Evolutionary conservation across 2,113 vertebrate species (phyloP), one percentile per base, ranked within the genome.

Genomic region (Oophaga pumilio): DNA sequence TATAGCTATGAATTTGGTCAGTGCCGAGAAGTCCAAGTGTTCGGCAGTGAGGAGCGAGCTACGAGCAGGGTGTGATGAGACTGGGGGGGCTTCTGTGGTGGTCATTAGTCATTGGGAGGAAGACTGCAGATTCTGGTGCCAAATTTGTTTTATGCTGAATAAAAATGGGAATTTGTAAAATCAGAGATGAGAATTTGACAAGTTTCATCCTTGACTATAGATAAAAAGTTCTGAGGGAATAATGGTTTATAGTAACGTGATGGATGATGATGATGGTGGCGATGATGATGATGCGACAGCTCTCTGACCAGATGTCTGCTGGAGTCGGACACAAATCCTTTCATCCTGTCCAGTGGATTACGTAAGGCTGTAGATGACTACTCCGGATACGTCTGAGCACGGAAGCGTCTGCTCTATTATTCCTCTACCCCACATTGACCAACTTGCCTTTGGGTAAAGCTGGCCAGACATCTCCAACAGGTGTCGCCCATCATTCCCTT

Each of bases 1-100:
- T 82, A 64, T n/a, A 76, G 52, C 62, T 87, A 74, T 64, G 12
- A 6, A 66, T 82, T 87, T 87, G 79, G 68, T 87, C 86, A 53
- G 64, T 82, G 69, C 57, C 76, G 43, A 64, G 79, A 24, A 87
- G 57, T 87, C 18, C 82, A n/a, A 20, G 18, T 0, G 0, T 66
- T 2, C 0, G 53, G 64, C 0, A 12, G 79, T n/a, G 33, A 81
- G 60, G 50, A 62, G 56, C 17, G 1, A 52, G 8, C 52, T 15
- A 4, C 50, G 33, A 43, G 33, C 33, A 43, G 33, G 33, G 33
- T 43, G 33, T 43, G 3, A 43, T 43, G 33, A 43, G 33, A 43
- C 33, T 43, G 33, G 33, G 73, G 15, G 62, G 62, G 62, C 62
- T 9, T 22, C 62, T n/a, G 8, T 50, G 73, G 71, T 71, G 13